Conservation (phyloP, 64 coral and sea anemone genomes). For the Stylophora pistillata region DNA sequence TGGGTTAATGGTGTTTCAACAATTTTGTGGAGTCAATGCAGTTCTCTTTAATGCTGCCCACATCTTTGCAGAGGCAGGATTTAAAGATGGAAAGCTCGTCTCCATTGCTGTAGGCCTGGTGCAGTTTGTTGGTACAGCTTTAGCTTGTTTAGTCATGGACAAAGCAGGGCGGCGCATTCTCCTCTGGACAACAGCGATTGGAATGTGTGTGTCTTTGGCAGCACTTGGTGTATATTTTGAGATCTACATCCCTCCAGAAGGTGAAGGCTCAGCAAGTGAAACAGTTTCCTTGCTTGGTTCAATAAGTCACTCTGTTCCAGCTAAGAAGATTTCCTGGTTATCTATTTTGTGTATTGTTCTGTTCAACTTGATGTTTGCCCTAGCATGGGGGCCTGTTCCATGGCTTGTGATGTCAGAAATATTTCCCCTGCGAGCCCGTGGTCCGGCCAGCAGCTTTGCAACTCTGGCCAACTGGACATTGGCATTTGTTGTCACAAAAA, state of each 20-base stretch:
- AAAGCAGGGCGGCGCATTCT: constrained; percentile 79
- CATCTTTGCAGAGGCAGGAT: constrained; percentile 75
- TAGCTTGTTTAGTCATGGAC: constrained; percentile 78
- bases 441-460: constrained; percentile 63
- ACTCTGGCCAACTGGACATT: constrained; percentile 58
- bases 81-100: constrained; percentile 70
- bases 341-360: constrained; percentile 76
- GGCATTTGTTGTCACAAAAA: constrained; percentile 67
- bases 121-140: constrained; percentile 73
- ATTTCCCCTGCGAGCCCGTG: constrained; percentile 68
- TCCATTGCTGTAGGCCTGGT: constrained; percentile 64
- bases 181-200: constrained; percentile 49
- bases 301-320: constrained; percentile 64
- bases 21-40: constrained; percentile 78
- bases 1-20: constrained; percentile 82
- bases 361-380: constrained; percentile 64
- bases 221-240: constrained; percentile 80
- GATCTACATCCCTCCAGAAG: constrained; percentile 51
- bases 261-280: constrained; percentile 5
- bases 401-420: constrained; percentile 95
- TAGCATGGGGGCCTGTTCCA: constrained; percentile 82
- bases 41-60: constrained; percentile 76
- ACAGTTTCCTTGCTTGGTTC: constrained; percentile 38
- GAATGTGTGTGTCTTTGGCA: constrained; percentile 66
- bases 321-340: constrained; percentile 66